A percentile compares a stretch with the other conserved stretches of the same genome.
phyloP scores from a whole-genome alignment of 2,113 vertebrate genomes.

The Ceyx margarethae region DNA sequence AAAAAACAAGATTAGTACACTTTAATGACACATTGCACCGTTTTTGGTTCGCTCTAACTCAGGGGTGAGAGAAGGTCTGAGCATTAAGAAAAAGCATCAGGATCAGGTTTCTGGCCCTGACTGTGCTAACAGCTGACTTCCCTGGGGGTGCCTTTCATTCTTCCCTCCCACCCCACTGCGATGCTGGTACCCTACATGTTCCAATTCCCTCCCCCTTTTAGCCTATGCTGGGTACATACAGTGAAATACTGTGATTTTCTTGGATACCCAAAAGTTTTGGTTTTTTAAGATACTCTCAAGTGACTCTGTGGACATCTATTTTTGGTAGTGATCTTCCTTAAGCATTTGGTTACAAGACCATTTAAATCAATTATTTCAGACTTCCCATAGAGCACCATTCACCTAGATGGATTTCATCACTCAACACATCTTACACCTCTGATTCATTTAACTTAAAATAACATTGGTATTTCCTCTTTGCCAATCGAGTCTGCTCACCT shows the following conservation, averaged over 20 bases:
- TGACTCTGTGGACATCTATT: constrained; percentile 56
- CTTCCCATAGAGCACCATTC: not conserved
- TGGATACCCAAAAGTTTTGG: not conserved
- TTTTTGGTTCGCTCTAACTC: not conserved
- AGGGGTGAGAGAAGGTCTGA: not conserved
- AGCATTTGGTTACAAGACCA: not conserved
- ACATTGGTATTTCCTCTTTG: not conserved
- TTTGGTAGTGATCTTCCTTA: not conserved
- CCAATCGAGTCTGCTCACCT: not conserved
- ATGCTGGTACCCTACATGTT: not conserved
- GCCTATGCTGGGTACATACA: not conserved
- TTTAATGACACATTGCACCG: not conserved
- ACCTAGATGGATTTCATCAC: not conserved
- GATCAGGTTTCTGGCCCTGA: not conserved
- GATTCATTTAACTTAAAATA: not conserved
- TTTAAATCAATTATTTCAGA: not conserved
- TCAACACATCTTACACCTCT: not conserved
- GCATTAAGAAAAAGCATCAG: not conserved
- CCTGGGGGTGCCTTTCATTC: not conserved
- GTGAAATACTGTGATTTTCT: not conserved
- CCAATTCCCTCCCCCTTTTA: not conserved
- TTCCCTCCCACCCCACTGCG: not conserved
- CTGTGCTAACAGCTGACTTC: not conserved
- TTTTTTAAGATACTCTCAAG: constrained; percentile 79
- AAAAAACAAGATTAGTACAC: constrained; percentile 71